phyloP scores from a whole-genome alignment of 2,113 vertebrate genomes.

The Apeltes quadracus region DNA sequence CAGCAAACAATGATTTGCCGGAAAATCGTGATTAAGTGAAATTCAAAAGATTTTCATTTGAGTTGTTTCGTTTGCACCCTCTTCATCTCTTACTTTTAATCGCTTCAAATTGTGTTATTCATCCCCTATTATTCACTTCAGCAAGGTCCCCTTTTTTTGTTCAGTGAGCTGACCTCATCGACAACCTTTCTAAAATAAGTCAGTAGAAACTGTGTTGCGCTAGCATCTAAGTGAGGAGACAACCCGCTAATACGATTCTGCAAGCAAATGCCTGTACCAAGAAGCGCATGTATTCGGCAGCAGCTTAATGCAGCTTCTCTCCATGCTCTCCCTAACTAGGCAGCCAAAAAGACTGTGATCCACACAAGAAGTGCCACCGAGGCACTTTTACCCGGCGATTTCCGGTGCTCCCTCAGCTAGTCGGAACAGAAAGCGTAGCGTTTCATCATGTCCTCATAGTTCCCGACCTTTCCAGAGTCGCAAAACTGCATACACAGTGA shows the following conservation, averaged over 20 bases:
- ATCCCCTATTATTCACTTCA: slow-evolving; percentile 15
- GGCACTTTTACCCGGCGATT: slow-evolving; percentile 57
- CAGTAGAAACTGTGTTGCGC: slow-evolving; percentile 22
- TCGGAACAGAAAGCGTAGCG: slow-evolving; percentile 49
- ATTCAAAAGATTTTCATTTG: slow-evolving; percentile 39
- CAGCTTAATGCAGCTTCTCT: slow-evolving; percentile 4
- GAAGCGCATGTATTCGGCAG: background rate
- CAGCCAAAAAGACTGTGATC: slow-evolving; percentile 53
- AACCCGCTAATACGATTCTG: background rate
- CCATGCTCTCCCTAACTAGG: slow-evolving; percentile 45
- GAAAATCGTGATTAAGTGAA: slow-evolving; percentile 14
- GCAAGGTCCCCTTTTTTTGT: slow-evolving; percentile 9
- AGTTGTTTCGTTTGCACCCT: slow-evolving; percentile 12
- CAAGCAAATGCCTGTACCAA: background rate
- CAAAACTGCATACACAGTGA: slow-evolving; percentile 36
- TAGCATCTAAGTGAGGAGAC: slow-evolving; percentile 11
- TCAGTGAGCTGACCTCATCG: slow-evolving; percentile 47
- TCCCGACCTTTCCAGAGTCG: slow-evolving; percentile 48
- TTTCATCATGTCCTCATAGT: slow-evolving; percentile 63
- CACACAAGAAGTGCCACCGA: slow-evolving; percentile 56
- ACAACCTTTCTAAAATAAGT: slow-evolving; percentile 36
- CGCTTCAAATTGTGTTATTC: slow-evolving; percentile 8
- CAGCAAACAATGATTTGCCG: background rate
- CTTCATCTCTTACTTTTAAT: slow-evolving; percentile 25
- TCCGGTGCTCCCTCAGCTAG: slow-evolving; percentile 62